Base-by-base conservation (phyloP, 37 sponge, comb jelly and placozoan species). In the Cladorhizidae sp. region DNA sequence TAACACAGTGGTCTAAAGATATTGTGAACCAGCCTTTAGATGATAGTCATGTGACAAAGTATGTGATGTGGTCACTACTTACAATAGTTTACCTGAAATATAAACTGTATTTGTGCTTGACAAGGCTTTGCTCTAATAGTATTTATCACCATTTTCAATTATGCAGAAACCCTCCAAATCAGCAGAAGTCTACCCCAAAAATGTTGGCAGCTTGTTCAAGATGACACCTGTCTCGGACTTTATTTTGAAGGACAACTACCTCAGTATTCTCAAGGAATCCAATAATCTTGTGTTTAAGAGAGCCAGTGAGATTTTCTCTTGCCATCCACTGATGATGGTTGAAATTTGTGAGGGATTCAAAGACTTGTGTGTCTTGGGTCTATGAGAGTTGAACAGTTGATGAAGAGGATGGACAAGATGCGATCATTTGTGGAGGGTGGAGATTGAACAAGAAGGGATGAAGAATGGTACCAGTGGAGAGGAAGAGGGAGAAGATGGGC, bases 301-400 rank as follows among this genome's bases (percentile, higher is more conserved):
- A 37, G 17, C 51, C n/a, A 84, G 88, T 64, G 77, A 73, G 51
- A 72, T 86, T 26, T 94, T 96, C 56, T 26, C 61, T 23, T 42
- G 49, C 8, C 97, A 96, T 61, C 90, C 94, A 1, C 57, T 82
- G 64, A 98, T 94, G 56, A 85, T 94, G 2, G 91, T 91, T 1
- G 96, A 98, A 36, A 76, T 98, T 3, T 33, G 37, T 36, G 64
- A 74, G 50, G 80, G 37, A 49, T 92, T 84, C 43, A 67, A 92
- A 71, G 98, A 94, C 70, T 55, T 94, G 28, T 84, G 87, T 43
- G 86, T 89, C 31, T 74, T 98, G 57, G 99, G 99, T 2, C 89
- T 82, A 81, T 78, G 81, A 45, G 99, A 98, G 49, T 71, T 98
- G 74, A 74, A 78, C 67, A 52, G 49, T 74, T 96, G 72, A 64